A percentile compares a stretch with the other conserved stretches of the same genome.
Conservation (phyloP, 2,797 vertebrate species). For the Oreochromis grahami region DNA sequence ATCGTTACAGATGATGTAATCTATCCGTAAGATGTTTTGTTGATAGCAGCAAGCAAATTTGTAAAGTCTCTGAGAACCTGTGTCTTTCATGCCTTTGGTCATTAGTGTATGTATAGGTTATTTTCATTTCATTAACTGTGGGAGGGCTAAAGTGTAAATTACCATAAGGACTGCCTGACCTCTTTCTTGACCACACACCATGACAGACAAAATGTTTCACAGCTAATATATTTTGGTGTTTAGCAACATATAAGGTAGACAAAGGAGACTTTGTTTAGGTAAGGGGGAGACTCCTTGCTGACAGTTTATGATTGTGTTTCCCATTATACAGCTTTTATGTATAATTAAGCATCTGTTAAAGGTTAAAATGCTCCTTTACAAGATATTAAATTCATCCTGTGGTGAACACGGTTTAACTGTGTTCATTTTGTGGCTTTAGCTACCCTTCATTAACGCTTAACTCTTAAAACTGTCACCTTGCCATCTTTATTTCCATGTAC, state of each 20-base stretch:
- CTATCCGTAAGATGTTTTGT: not conserved
- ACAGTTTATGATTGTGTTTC: not conserved
- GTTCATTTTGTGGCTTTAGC: not conserved
- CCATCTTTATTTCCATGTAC: not conserved
- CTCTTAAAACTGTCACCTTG: not conserved
- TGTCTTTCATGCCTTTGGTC: not conserved
- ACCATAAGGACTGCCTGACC: not conserved
- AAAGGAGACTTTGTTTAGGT: not conserved
- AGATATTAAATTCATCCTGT: slow-evolving; percentile 1
- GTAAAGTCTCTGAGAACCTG: not conserved
- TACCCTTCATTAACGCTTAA: not conserved
- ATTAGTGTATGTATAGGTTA: not conserved
- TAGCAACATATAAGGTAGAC: not conserved
- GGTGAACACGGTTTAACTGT: not conserved
- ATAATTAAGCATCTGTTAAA: slow-evolving; percentile 23
- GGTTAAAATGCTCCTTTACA: slow-evolving; percentile 16
- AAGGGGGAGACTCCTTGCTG: not conserved
- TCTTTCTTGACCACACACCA: not conserved
- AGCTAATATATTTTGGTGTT: not conserved
- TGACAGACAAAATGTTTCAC: not conserved
- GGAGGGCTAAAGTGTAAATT: not conserved
- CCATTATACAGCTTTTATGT: slow-evolving; percentile 1
- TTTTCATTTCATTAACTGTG: not conserved
- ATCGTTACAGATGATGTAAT: not conserved
- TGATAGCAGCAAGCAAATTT: not conserved